Conservation (phyloP, 1,140 invertebrate species). For the Drosophila seguyi region DNA sequence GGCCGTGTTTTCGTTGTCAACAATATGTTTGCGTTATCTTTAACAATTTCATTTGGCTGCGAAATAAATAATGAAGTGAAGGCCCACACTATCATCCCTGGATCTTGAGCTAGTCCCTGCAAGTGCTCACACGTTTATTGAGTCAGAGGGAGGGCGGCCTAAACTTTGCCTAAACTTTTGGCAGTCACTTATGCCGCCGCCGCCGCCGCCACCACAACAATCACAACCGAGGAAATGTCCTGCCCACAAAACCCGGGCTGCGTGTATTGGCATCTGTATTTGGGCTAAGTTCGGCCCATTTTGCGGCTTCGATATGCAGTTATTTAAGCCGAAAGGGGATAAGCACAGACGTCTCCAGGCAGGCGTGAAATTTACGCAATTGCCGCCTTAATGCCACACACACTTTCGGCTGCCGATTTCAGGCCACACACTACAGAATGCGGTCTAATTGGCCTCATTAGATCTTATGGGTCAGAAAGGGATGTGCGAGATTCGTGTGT, state of each 20-base stretch:
- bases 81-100: slow-evolving; percentile 39
- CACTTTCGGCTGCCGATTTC: slow-evolving; percentile 66
- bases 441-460: slow-evolving; percentile 67
- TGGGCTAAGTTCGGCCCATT: slow-evolving; percentile 69
- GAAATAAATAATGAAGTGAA: slow-evolving; percentile 78
- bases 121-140: slow-evolving; percentile 76
- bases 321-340: slow-evolving; percentile 66
- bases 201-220: slow-evolving; percentile 14
- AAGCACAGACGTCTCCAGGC: slow-evolving; percentile 23
- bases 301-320: slow-evolving; percentile 65
- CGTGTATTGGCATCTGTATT: slow-evolving; percentile 75
- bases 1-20: slow-evolving; percentile 60
- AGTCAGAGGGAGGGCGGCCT: slow-evolving; percentile 17
- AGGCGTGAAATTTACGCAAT: slow-evolving; percentile 82
- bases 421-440: slow-evolving; percentile 38
- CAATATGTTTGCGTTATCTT: slow-evolving; percentile 82
- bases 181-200: slow-evolving; percentile 65
- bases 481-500: slow-evolving; percentile 27
- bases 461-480: slow-evolving; percentile 60
- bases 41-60: slow-evolving; percentile 73
- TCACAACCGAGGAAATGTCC: slow-evolving; percentile 16
- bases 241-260: slow-evolving; percentile 16
- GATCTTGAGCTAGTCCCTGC: slow-evolving; percentile 57
- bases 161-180: slow-evolving; percentile 72
- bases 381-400: slow-evolving; percentile 74